phyloP scores from a whole-genome alignment of 2,888 invertebrate species.

The Slavum lentiscoides region DNA sequence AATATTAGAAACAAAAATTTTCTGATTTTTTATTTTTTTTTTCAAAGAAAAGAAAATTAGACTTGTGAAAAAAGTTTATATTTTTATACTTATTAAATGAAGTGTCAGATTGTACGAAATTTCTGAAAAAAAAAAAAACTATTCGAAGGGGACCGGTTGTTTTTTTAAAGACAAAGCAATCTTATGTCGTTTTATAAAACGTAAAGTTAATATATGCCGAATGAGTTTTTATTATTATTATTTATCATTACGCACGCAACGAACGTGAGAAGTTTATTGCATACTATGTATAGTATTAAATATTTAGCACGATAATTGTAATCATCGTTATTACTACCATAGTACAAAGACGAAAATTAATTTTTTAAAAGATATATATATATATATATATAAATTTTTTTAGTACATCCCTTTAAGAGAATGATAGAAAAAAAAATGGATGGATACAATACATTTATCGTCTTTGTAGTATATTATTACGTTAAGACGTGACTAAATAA shows the following conservation, averaged over 20 bases:
- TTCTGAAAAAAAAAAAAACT: too few relatives aligned
- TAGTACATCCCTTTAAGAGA: too few relatives aligned
- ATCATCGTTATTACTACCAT: slow-evolving; percentile 23
- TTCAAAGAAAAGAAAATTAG: too few relatives aligned
- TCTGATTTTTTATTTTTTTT: too few relatives aligned
- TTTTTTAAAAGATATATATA: slow-evolving; percentile 7
- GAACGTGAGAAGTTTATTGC: slow-evolving; percentile 9
- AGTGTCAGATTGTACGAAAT: too few relatives aligned
- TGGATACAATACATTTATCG: too few relatives aligned
- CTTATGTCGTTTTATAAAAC: neutral
- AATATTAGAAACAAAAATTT: too few relatives aligned
- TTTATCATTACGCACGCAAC: neutral
- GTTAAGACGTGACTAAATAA: slow-evolving; percentile 16
- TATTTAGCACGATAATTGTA: slow-evolving; percentile 10
- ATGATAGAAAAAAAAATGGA: too few relatives aligned
- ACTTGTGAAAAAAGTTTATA: too few relatives aligned
- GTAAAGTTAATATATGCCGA: neutral
- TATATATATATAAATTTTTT: slow-evolving; percentile 2
- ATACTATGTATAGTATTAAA: slow-evolving; percentile 9
- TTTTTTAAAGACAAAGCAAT: slow-evolving; percentile 48
- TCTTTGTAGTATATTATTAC: slow-evolving; percentile 1
- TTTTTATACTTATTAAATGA: too few relatives aligned
- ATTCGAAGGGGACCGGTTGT: neutral
- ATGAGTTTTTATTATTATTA: slow-evolving; percentile 16
- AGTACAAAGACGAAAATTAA: slow-evolving; percentile 15